These are phyloP conservation scores for Psettodes erumei DNA, from an alignment of 2,113 vertebrate genomes.

Conservation along the genomic window DNA sequence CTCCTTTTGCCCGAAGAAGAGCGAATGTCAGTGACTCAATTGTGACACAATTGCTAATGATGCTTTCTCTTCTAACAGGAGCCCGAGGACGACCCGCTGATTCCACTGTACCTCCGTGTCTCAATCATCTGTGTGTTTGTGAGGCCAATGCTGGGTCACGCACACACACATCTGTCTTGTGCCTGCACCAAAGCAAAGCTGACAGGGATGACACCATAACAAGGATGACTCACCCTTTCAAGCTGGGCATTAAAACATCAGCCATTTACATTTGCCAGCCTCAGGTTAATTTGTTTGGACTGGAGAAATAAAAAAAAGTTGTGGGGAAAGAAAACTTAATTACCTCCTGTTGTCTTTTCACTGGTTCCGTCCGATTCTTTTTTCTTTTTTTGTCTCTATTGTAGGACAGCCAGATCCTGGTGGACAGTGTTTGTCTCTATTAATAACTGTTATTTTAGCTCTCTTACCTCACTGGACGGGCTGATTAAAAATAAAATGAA, in stretches of 20 bases:
- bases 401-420: slow-evolving; percentile 41
- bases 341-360: slow-evolving; percentile 22
- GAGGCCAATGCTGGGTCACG: slow-evolving; percentile 47
- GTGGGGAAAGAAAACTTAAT: background rate
- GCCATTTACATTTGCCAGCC: slow-evolving; percentile 39
- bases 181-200: slow-evolving; percentile 56
- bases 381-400: slow-evolving; percentile 14
- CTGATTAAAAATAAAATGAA: slow-evolving; percentile 76
- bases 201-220: slow-evolving; percentile 70
- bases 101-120: slow-evolving; percentile 54
- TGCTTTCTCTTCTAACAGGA: slow-evolving; percentile 20
- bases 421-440: slow-evolving; percentile 65
- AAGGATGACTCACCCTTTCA: slow-evolving; percentile 61
- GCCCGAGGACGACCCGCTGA: slow-evolving; percentile 24
- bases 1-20: background rate
- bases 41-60: slow-evolving; percentile 36
- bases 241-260: slow-evolving; percentile 44
- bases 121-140: slow-evolving; percentile 24
- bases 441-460: slow-evolving; percentile 71
- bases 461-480: slow-evolving; percentile 59
- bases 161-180: slow-evolving; percentile 60
- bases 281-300: slow-evolving; percentile 53
- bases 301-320: slow-evolving; percentile 9
- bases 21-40: slow-evolving; percentile 26
- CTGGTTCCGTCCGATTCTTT: background rate